Base-by-base conservation (phyloP, 92 coral and sea anemone species). In the Blastomussa wellsi region DNA sequence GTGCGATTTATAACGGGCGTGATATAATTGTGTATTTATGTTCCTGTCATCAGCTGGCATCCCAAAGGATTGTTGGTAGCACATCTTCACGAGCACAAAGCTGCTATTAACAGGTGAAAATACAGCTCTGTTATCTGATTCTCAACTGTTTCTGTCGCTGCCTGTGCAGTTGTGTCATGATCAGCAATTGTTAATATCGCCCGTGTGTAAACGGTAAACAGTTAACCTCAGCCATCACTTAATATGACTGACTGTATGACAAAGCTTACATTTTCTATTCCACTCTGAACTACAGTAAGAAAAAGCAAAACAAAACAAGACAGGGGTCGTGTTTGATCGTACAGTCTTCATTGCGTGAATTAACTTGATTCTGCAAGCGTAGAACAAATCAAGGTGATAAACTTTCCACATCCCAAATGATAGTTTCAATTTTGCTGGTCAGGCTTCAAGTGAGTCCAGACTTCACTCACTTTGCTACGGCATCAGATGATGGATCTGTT, bases 401-500 rank as follows among this genome's bases (percentile, higher is more conserved):
- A n/a, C n/a, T 3, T 8, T 44, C 11, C 49, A 44, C 0, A 8
- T 13, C 49, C 12, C 28, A 62, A n/a, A 22, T 62, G 68, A 24
- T n/a, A 4, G 7, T 2, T 80, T 0, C 12, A 20, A 3, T 8
- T 67, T 38, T 8, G n/a, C n/a, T 74, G 33, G 19, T 74, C 62
- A 97, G 99, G 71, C 76, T 97, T 44, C 95, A 91, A 74, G 93
- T 94, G 55, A 94, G 99, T 85, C 92, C 94, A 48, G 98, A 97
- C 70, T 79, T 72, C 37, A 79, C 88, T 72, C 90, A 82, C 70
- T 94, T 97, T 83, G 99, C 99, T 62, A 91, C 99, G 12, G 95
- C 98, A 36, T 97, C 99, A 32, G 98, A 97, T 79, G 99, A 97
- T 13, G 99, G 99, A 6, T 91, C 99, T 15, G 98, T 97, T 26